Base-by-base conservation (phyloP, 2,888 invertebrate genomes). In the Andrena dorsata region DNA sequence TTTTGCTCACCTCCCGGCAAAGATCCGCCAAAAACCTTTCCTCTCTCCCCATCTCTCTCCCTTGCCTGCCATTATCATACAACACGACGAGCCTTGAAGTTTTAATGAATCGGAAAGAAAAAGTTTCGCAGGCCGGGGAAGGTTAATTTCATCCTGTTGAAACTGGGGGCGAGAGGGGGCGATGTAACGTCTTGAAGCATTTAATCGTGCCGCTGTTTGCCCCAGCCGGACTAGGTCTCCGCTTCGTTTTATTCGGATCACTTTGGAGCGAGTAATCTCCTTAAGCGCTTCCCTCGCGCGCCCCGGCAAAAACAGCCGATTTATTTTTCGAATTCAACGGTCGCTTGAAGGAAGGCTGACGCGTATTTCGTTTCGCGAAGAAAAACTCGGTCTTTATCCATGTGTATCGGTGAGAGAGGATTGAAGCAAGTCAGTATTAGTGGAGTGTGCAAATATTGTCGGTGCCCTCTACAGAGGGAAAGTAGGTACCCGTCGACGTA, bases 61-160 rank as follows among this genome's bases (percentile, higher is more conserved):
- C 41, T 30, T 3, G 23, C 56, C 23, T 58, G 26, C 16, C 41
- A 65, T 82, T 74, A 82, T 73, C 73, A 60, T 77, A 70, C 85
- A 80, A 83, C 87, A 74, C 60, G 76, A 65, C 61, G 68, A 32
- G 53, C 60, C 66, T 66, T 61, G 72, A 87, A 87, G 76, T 87
- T 88, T 88, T 84, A 88, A 88, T 83, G 87, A 88, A 88, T 88
- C 79, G 82, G 41, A 83, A 88, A 84, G 84, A 88, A 88, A 83
- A 86, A 88, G 80, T 80, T 84, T 49, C 53, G 58, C 73, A 58
- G 71, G 53, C 73, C 23, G 60, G 79, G 73, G 77, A 73, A 49
- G 86, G 79, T 86, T 83, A 83, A 88, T 81, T 84, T 75, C 82
- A 71, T 81, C 76, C 71, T 41, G 79, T 79, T 74, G 80, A 84